phyloP scores from a whole-genome alignment of 1,140 invertebrate genomes.

The Palaemon carinicauda region DNA sequence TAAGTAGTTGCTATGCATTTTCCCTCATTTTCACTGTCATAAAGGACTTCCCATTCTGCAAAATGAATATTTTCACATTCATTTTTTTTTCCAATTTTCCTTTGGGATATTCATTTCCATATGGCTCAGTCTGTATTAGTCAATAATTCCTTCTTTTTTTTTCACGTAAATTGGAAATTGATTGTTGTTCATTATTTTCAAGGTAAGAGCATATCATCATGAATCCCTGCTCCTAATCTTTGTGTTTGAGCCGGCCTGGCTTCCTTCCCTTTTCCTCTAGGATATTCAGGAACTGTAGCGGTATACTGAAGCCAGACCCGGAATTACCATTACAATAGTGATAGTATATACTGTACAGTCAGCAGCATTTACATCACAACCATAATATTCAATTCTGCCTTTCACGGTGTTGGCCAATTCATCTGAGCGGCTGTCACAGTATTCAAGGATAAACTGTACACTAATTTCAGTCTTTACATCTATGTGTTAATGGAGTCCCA shows the following conservation, averaged over 20 bases:
- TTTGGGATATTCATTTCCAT: neutral
- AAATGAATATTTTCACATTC: neutral
- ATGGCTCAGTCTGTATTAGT: neutral
- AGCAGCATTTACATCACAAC: conserved; percentile 11
- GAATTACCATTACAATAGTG: conserved; percentile 3
- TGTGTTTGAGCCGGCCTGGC: neutral
- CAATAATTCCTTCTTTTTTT: conserved; percentile 13
- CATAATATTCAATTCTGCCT: conserved; percentile 15
- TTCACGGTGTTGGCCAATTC: neutral
- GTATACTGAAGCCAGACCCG: neutral
- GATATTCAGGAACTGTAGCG: neutral
- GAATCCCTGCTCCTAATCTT: conserved; percentile 19
- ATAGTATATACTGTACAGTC: conserved; percentile 15
- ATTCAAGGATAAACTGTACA: neutral
- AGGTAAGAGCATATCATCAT: neutral
- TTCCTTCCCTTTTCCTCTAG: neutral
- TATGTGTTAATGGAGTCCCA: neutral
- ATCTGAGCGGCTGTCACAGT: neutral
- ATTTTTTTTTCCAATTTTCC: neutral
- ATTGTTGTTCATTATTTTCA: conserved; percentile 1
- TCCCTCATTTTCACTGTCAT: conserved; percentile 20
- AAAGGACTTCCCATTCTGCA: conserved; percentile 8
- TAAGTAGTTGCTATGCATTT: conserved; percentile 22
- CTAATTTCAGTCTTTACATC: neutral
- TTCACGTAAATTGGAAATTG: conserved; percentile 18